Evolutionary conservation across 2,113 vertebrate genomes (phyloP), one percentile per base, ranked within the genome.

Genomic region (Bufo bufo): DNA sequence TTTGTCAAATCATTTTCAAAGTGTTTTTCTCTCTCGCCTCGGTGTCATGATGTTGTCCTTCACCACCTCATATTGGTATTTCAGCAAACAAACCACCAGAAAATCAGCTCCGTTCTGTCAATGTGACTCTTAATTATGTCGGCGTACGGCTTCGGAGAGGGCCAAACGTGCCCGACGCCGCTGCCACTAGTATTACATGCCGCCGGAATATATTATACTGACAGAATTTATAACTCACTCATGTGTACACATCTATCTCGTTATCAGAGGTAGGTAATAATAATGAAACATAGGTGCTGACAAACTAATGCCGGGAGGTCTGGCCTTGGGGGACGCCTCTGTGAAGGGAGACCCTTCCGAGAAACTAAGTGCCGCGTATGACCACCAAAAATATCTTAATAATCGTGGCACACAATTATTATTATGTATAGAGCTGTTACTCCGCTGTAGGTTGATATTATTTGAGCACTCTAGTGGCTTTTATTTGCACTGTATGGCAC

Each of bases 91-190:
- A 83, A 69, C 61, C 52, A 83, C 45, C 81, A 83, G 81, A 83
- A 69, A 50, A 47, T 69, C 81, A 66, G 81, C 61, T 49, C 61
- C 52, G 81, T 23, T 69, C 81, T 49, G 61, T 82, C 61, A 83
- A 69, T 66, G 81, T 66, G 63, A 83, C 81, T 83, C 43, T 83
- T 83, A 66, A 83, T 83, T 83, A 83, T 83, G 61, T 83, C n/a
- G 61, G 45, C 52, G 19, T 49, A 66, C 2, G 80, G 23, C 66
- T 20, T 66, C 17, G 12, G 52, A 8, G 61, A 50, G 47, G 45
- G n/a, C 17, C 59, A 49, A 82, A 65, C 56, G 56, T 82, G 56
- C 58, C 59, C 65, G 56, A 59, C 56, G 79, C 58, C 58, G 16
- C 33, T 33, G 33, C 58, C 80, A 14, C 43, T 1, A 74, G 65